Conservation (phyloP, 2,797 vertebrate species). For the Thaleichthys pacificus region DNA sequence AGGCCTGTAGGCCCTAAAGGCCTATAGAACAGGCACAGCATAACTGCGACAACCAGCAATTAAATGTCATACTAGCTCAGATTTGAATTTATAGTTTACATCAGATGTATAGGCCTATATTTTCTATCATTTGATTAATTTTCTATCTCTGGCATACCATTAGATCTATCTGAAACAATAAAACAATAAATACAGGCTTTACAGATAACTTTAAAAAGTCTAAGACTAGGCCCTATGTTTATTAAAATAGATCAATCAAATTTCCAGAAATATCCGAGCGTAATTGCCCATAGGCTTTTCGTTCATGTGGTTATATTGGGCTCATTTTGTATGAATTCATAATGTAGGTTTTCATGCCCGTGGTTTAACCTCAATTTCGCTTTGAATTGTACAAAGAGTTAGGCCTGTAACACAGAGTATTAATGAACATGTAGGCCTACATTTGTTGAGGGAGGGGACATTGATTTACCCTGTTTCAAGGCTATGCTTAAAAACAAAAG, state of each 20-base stretch:
- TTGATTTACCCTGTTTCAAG: constrained; percentile 24
- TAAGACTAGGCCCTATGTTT: not conserved
- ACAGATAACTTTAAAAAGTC: no score
- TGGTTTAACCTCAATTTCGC: not conserved
- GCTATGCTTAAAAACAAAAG: constrained; percentile 52
- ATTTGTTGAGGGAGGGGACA: not conserved
- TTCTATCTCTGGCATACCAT: not conserved
- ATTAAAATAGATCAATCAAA: not conserved
- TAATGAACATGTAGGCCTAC: not conserved
- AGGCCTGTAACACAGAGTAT: not conserved
- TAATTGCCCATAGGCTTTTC: no score
- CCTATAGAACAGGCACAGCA: not conserved
- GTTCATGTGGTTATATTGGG: not conserved
- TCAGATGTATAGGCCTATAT: not conserved
- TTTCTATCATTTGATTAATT: not conserved
- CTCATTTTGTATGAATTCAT: not conserved
- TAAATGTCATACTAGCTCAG: not conserved
- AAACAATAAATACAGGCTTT: not conserved
- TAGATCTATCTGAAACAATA: not conserved
- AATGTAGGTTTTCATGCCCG: not conserved
- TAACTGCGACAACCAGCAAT: not conserved
- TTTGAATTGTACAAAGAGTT: not conserved
- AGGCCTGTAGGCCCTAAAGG: not conserved
- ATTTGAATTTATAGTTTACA: not conserved
- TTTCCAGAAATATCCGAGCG: no score